Conservation (phyloP, 1,140 invertebrate genomes). For the Drosophila sproati region DNA sequence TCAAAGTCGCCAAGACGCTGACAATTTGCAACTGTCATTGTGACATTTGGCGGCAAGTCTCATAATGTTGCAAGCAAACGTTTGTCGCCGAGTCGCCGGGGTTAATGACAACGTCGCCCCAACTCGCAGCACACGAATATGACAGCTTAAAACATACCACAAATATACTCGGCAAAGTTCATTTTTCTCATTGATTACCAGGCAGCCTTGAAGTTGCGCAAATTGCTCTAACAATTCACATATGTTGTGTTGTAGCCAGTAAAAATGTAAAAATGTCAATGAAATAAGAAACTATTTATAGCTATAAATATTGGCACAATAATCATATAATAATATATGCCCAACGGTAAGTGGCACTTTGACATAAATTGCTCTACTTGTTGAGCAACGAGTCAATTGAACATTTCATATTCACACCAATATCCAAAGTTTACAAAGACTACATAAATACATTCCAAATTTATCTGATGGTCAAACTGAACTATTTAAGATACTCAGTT, state of each 20-base stretch:
- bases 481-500: too few relatives aligned
- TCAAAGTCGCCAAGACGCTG: slow-evolving; percentile 24
- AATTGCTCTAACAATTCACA: slow-evolving; percentile 29
- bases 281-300: slow-evolving; percentile 34
- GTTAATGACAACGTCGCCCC: slow-evolving; percentile 50
- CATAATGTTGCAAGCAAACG: slow-evolving; percentile 28
- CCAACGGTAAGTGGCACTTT: slow-evolving; percentile 28
- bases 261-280: slow-evolving; percentile 36
- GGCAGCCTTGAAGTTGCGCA: slow-evolving; percentile 38
- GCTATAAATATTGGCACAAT: background rate
- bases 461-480: too few relatives aligned
- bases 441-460: too few relatives aligned
- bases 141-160: slow-evolving; percentile 26
- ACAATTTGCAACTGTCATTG: slow-evolving; percentile 59
- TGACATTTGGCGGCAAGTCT: slow-evolving; percentile 51
- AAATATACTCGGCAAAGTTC: slow-evolving; percentile 11
- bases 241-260: slow-evolving; percentile 10
- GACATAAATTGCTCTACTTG: slow-evolving; percentile 47
- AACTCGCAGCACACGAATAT: slow-evolving; percentile 35
- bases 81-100: slow-evolving; percentile 9
- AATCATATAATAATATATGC: slow-evolving; percentile 2
- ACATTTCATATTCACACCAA: background rate
- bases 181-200: slow-evolving; percentile 40
- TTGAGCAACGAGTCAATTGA: slow-evolving; percentile 23
- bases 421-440: too few relatives aligned